Conservation (phyloP, 2,113 vertebrate genomes). For the Circaetus gallicus region DNA sequence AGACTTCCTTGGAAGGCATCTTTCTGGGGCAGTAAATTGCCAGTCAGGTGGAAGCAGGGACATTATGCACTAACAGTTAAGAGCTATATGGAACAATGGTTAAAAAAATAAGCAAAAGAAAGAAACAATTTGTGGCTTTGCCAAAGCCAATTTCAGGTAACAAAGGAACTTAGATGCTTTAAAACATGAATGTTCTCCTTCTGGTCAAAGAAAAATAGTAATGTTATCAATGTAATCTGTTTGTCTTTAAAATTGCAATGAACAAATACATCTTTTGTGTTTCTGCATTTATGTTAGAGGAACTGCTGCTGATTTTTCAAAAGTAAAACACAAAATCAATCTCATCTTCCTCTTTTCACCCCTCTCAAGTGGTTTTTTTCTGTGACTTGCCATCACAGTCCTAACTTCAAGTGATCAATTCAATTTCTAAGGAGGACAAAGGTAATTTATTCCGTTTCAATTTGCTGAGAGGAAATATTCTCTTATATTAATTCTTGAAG, state of each 20-base stretch:
- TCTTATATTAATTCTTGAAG: slow-evolving; percentile 61
- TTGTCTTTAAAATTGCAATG: neutral
- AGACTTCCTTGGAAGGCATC: neutral
- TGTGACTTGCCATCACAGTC: neutral
- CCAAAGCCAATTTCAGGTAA: neutral
- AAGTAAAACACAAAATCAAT: neutral
- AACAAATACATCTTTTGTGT: neutral
- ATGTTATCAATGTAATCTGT: neutral
- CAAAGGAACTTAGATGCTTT: neutral
- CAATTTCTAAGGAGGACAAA: slow-evolving; percentile 45
- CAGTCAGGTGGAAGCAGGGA: neutral
- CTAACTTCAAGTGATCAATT: slow-evolving; percentile 35
- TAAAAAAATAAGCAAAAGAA: neutral
- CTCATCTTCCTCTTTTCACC: neutral
- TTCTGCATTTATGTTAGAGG: neutral
- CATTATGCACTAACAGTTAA: neutral
- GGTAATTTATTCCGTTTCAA: slow-evolving; percentile 61
- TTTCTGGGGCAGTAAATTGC: neutral
- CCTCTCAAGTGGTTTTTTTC: neutral
- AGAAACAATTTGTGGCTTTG: neutral
- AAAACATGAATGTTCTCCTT: neutral
- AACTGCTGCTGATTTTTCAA: neutral
- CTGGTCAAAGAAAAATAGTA: neutral
- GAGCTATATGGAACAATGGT: neutral
- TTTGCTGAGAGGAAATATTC: slow-evolving; percentile 57